A percentile compares a stretch with the other conserved stretches of the same genome.
Evolutionary conservation across 2,797 vertebrate species (phyloP).

Genomic region (Enteromius unitaeniatus): DNA sequence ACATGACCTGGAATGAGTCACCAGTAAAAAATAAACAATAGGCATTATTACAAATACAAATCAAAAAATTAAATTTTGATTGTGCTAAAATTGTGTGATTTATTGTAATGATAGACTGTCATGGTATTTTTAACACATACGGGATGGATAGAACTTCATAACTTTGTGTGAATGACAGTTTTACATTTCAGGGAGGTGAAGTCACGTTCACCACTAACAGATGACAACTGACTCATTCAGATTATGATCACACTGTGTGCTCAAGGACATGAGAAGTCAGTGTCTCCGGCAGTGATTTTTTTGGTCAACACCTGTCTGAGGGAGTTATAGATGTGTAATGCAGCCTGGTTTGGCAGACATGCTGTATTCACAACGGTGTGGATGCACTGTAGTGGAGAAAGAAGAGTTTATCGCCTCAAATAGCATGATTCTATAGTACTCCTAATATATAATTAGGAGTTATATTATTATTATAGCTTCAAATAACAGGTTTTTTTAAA

Average conservation of each 20-base stretch:
- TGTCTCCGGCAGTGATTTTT: conserved; percentile 26
- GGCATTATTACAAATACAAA: background rate
- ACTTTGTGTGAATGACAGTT: conserved; percentile 20
- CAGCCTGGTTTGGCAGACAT: background rate
- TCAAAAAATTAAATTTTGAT: background rate
- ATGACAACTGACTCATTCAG: background rate
- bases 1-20: background rate
- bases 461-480: no score
- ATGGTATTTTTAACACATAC: background rate
- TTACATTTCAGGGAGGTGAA: background rate
- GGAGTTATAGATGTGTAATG: background rate
- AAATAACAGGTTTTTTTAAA: no score
- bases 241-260: conserved; percentile 34
- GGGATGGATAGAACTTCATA: background rate
- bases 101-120: background rate
- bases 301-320: conserved; percentile 39
- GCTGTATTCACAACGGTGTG: background rate
- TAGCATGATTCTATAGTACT: background rate
- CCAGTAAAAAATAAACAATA: background rate
- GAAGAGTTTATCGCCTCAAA: background rate
- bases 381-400: background rate
- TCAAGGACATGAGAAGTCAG: conserved; percentile 26
- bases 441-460: no score
- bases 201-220: background rate
- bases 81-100: background rate